Evolutionary conservation across 2,113 vertebrate species (phyloP).

Genomic region (Tychaedon coryphoeus): DNA sequence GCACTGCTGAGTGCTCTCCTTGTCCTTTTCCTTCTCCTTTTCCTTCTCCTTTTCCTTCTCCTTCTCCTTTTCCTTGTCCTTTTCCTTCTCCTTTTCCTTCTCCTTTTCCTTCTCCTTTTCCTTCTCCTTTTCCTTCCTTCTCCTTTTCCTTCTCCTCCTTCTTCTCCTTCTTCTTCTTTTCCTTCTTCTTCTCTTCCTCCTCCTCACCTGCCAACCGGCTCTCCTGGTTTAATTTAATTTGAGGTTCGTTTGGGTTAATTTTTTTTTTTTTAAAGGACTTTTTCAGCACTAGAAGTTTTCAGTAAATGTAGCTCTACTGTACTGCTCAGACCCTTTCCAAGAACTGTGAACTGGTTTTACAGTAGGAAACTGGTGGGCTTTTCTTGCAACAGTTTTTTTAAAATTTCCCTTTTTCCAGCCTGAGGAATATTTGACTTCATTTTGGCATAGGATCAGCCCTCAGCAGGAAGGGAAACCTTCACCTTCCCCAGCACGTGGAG

Average conservation of each 20-base stretch:
- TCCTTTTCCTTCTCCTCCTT: not conserved
- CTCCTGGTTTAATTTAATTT: slow-evolving; percentile 37
- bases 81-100: not conserved
- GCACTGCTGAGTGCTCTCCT: not conserved
- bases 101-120: not conserved
- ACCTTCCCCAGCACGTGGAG: not conserved
- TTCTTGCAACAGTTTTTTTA: not conserved
- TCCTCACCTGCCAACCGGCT: not conserved
- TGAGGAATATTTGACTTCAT: not conserved
- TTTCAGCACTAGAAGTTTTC: slow-evolving; percentile 34
- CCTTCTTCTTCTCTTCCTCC: rapidly evolving
- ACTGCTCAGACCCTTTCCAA: slow-evolving; percentile 12
- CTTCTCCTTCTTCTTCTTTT: rapidly evolving
- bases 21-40: not conserved
- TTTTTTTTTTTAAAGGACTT: not conserved
- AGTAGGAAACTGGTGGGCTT: not conserved
- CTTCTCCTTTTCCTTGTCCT: not conserved
- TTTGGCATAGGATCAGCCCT: not conserved
- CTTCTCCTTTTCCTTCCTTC: not conserved
- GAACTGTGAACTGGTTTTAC: not conserved
- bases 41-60: not conserved
- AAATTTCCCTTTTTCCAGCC: not conserved
- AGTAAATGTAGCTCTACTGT: slow-evolving; percentile 43
- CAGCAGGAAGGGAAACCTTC: rapidly evolving
- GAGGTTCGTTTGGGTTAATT: not conserved